Conservation (phyloP, 2,797 vertebrate species). For the Leucoraja ocellata region DNA sequence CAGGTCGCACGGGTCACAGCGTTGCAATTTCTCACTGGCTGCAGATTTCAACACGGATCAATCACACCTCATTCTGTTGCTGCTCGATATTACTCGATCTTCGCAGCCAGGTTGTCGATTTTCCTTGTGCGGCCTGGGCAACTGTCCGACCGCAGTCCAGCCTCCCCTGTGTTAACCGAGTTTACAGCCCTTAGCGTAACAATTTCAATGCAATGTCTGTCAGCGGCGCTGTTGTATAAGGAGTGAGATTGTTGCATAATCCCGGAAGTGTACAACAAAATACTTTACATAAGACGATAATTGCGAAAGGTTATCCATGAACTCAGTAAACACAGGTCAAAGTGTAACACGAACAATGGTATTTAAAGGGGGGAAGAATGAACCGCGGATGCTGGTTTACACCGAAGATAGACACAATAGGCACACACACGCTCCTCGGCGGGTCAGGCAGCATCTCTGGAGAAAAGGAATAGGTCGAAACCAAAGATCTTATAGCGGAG, state of each 20-base stretch:
- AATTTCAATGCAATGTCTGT: neutral
- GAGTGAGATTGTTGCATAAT: neutral
- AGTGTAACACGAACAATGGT: neutral
- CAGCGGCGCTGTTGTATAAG: neutral
- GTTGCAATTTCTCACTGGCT: neutral
- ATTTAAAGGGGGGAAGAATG: neutral
- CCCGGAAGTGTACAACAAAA: neutral
- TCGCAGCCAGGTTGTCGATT: too few species aligned
- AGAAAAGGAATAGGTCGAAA: too few species aligned
- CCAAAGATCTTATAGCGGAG: too few species aligned
- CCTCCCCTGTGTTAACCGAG: too few species aligned
- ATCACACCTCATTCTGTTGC: neutral
- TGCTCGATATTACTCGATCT: neutral
- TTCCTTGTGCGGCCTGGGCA: neutral
- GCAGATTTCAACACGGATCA: neutral
- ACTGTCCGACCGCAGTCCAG: neutral
- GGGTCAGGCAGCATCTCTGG: too few species aligned
- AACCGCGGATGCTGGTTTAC: too few species aligned
- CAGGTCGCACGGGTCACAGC: neutral
- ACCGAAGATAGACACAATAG: too few species aligned
- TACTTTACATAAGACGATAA: neutral
- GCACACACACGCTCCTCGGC: too few species aligned
- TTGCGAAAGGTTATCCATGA: neutral
- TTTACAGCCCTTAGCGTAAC: neutral
- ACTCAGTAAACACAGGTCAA: neutral